A percentile compares a stretch with the other conserved stretches of the same genome.
phyloP scores from a whole-genome alignment of 2,797 vertebrate species.

The Peromyscus aztecus region DNA sequence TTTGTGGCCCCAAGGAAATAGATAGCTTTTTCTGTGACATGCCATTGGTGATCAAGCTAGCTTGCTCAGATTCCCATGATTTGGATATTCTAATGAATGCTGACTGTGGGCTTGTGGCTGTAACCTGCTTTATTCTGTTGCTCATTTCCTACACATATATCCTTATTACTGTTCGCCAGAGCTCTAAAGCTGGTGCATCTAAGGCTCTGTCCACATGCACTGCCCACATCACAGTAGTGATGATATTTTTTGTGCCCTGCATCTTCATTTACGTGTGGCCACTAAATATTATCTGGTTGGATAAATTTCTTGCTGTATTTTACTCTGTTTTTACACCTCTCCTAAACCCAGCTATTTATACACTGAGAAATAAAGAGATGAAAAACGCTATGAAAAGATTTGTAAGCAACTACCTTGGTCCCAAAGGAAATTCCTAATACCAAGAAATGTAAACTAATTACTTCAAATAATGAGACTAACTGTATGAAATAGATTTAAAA shows the following conservation, averaged over 20 bases:
- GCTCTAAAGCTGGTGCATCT: background rate
- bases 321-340: slow-evolving; percentile 67
- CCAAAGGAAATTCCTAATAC: background rate
- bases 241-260: slow-evolving; percentile 47
- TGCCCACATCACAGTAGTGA: slow-evolving; percentile 69
- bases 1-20: slow-evolving; percentile 63
- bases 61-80: slow-evolving; percentile 53
- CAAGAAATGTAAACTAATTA: background rate
- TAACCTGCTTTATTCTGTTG: slow-evolving; percentile 53
- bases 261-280: slow-evolving; percentile 73
- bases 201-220: slow-evolving; percentile 81
- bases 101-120: slow-evolving; percentile 26
- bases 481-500: background rate
- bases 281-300: background rate
- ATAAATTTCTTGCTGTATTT: slow-evolving; percentile 71
- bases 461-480: background rate
- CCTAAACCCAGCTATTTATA: slow-evolving; percentile 69
- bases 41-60: slow-evolving; percentile 63
- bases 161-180: background rate
- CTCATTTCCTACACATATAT: slow-evolving; percentile 68
- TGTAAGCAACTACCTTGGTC: background rate
- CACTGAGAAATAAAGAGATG: slow-evolving; percentile 57
- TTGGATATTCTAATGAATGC: slow-evolving; percentile 51
- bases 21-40: slow-evolving; percentile 69
- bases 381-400: slow-evolving; percentile 50